Conservation (phyloP, 2,797 vertebrate genomes). For the Pempheris klunzingeri region DNA sequence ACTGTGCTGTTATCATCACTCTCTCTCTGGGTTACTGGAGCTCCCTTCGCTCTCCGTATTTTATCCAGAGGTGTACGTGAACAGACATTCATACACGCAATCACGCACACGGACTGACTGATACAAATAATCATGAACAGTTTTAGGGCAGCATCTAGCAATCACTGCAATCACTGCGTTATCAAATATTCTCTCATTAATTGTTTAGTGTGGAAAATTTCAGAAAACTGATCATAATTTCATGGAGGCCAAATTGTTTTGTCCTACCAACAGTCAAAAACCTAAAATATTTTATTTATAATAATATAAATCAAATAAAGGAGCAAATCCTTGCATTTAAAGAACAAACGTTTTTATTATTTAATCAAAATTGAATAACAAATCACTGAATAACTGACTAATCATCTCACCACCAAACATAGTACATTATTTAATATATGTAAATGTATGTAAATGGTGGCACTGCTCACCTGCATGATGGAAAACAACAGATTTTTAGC, state of each 20-base stretch:
- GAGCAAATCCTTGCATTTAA: too few relatives aligned
- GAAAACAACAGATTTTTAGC: slow-evolving; percentile 15
- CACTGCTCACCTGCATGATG: slow-evolving; percentile 3
- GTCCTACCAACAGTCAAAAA: not conserved
- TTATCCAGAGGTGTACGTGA: slow-evolving; percentile 13
- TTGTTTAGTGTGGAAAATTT: not conserved
- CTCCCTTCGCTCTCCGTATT: slow-evolving; percentile 15
- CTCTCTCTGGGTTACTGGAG: slow-evolving; percentile 61
- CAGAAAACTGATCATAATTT: not conserved
- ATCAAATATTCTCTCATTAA: not conserved
- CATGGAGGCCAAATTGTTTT: not conserved
- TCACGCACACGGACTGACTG: not conserved
- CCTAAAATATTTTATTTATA: not conserved
- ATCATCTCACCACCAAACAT: slow-evolving; percentile 16
- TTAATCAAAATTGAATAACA: slow-evolving; percentile 18
- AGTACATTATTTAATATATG: slow-evolving; percentile 34
- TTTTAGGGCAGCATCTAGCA: not conserved
- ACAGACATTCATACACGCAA: slow-evolving; percentile 5
- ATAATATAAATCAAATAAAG: not conserved
- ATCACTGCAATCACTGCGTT: not conserved
- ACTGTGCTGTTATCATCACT: slow-evolving; percentile 47
- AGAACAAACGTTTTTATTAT: too few relatives aligned
- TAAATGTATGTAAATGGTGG: slow-evolving; percentile 38
- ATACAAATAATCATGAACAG: not conserved
- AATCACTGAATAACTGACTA: slow-evolving; percentile 1